Base-by-base conservation (phyloP, 2,113 vertebrate species). In the Stomatorhinus ivindoensis region DNA sequence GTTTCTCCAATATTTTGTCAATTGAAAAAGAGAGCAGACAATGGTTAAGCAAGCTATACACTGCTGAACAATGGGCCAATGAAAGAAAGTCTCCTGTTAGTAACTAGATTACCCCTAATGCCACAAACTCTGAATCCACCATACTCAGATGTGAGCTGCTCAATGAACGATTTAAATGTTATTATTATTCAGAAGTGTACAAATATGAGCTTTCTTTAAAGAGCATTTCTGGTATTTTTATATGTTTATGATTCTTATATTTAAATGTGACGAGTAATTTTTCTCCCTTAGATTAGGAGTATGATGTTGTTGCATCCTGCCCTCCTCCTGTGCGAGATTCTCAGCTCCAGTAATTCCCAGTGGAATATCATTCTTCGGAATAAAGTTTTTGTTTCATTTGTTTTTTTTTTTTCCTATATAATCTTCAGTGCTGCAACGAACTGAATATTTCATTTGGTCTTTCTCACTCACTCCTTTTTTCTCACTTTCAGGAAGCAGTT, bases 1-100 rank as follows among this genome's bases (percentile, higher is more conserved):
- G 93, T 90, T 92, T 83, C 55, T 90, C 90, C 92, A 92, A 93
- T 94, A 93, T 93, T 93, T 92, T 93, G 91, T 93, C 92, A 24
- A 42, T 47, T 84, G 82, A 44, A 84, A 47, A 84, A 84, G 82
- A n/a, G 76, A 21, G 17, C 15, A 51, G 10, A 9, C n/a, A 65
- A 65, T 27, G 61, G 61, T 19, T 76, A 35, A 39, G 35, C 69
- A 42, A 39, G 35, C 35, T 19, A 39, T 35, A 80, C 35, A 0
- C 35, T 42, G 35, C 73, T 42, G 73, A 89, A 91, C 90, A 89
- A 93, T 88, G 89, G 55, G 65, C 90, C 90, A 83, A 39, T 91
- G 90, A 88, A 90, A 31, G 42, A 44, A 47, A 42, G 82, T n/a
- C n/a, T 27, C 21, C 83, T n/a, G 47, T 87, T 89, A 89, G 89